A percentile compares a stretch with the other conserved stretches of the same genome.
These are phyloP conservation scores for Diorhabda carinulata DNA, from an alignment of 1,140 invertebrate genomes.

Conservation along the genomic window DNA sequence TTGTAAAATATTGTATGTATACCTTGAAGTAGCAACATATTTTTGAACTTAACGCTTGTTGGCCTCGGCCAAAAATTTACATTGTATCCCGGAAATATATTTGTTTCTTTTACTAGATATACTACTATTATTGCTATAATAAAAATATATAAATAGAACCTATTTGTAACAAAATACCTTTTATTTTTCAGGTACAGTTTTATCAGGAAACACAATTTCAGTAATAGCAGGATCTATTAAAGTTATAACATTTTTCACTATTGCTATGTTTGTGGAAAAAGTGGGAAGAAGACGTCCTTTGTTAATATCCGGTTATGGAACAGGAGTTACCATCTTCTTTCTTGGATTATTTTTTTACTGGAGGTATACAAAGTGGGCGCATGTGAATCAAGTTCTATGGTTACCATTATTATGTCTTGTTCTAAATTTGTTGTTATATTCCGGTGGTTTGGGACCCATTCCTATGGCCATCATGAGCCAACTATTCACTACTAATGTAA, in stretches of 20 bases:
- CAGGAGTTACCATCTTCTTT: constrained; percentile 48
- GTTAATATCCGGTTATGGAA: constrained; percentile 63
- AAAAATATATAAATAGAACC: not conserved
- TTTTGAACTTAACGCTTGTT: too few species aligned
- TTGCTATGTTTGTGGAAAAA: constrained; percentile 60
- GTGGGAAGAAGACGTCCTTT: constrained; percentile 70
- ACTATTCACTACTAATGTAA: constrained; percentile 72
- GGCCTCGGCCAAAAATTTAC: too few species aligned
- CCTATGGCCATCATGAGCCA: constrained; percentile 84
- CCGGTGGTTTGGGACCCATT: constrained; percentile 74
- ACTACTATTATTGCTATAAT: too few species aligned
- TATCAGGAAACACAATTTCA: constrained; percentile 64
- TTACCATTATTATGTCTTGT: constrained; percentile 64
- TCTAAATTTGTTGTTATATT: constrained; percentile 64
- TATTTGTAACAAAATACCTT: not conserved
- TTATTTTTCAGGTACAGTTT: not conserved
- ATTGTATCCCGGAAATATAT: too few species aligned
- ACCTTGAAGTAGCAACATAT: too few species aligned
- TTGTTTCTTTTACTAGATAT: too few species aligned
- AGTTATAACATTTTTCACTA: constrained; percentile 65
- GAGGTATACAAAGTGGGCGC: constrained; percentile 46
- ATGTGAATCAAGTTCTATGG: constrained; percentile 54
- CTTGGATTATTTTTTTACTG: constrained; percentile 65
- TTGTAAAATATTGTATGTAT: too few species aligned
- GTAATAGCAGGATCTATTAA: constrained; percentile 76